Evolutionary conservation across 1,140 invertebrate genomes (phyloP).

Genomic region (Acyrthosiphon pisum): DNA sequence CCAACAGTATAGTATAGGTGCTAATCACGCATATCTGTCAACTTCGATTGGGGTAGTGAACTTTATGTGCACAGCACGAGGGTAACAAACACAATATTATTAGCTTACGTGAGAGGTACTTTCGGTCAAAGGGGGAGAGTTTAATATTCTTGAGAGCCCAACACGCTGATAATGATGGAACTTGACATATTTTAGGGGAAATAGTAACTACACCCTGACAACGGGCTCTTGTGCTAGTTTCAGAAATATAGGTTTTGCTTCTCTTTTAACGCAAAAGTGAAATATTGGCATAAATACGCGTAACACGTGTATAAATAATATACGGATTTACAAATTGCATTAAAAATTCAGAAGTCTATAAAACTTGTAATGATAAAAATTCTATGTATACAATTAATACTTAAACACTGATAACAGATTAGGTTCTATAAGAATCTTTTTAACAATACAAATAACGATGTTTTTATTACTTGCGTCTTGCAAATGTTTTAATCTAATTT

Average conservation of each 20-base stretch:
- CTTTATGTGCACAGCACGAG: background rate
- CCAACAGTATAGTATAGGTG: background rate
- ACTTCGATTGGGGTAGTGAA: slow-evolving; percentile 37
- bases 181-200: slow-evolving; percentile 48
- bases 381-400: too few species aligned
- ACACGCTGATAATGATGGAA: slow-evolving; percentile 50
- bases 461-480: too few species aligned
- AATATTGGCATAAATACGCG: background rate
- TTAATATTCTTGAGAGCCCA: slow-evolving; percentile 53
- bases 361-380: background rate
- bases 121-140: slow-evolving; percentile 12
- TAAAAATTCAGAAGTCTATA: background rate
- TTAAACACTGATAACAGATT: background rate
- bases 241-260: background rate
- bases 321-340: background rate
- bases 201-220: slow-evolving; percentile 32
- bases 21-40: slow-evolving; percentile 49
- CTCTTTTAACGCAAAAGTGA: background rate
- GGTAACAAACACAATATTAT: slow-evolving; percentile 41
- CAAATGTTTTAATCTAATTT: too few species aligned
- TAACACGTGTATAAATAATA: background rate
- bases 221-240: background rate
- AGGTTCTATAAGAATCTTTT: too few species aligned
- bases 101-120: slow-evolving; percentile 31
- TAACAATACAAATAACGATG: too few species aligned